Base-by-base conservation (phyloP, 37 sponge, comb jelly and placozoan genomes). In the Axinella damicornis region DNA sequence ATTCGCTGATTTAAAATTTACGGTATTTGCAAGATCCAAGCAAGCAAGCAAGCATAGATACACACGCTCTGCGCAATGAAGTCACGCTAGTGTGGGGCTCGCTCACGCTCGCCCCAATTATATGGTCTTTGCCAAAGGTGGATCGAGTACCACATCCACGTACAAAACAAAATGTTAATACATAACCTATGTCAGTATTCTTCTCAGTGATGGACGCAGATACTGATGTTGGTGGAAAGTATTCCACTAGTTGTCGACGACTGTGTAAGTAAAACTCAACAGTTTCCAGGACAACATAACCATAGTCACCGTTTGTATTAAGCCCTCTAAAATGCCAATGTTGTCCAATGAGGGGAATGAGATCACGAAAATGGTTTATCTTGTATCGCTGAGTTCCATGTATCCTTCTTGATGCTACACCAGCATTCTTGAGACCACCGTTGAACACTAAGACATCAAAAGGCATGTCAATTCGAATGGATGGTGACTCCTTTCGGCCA, bases 111-210 rank as follows among this genome's bases (percentile, higher is more conserved):
- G n/a, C n/a, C n/a, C n/a, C n/a, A n/a, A n/a, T 33, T 5, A 25
- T 77, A 22, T 32, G 57, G 31, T 77, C 78, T 77, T n/a, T 77
- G 15, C 78, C 78, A 77, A 77, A 77, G 25, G 78, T 59, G 4
- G 34, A 22, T 14, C 36, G 27, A 35, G 9, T 60, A 25, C 78
- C 61, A 58, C 60, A 24, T 34, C 56, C 37, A 77, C 61, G 31
- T 32, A 57, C 34, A 77, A 77, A 77, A 15, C 35, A 22, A 77
- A 58, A 57, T 33, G 27, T 53, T 17, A 78, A 28, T 28, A 38
- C 18, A 78, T 78, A 37, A 16, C 79, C 79, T 5, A 37, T 61
- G 14, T 78, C 79, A 74, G n/a, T n/a, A n/a, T n/a, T n/a, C 46
- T 9, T 46, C 46, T 12, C 46, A 62, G 27, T 13, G 11, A 27